Percentiles rank a stretch among this genome's conserved stretches.
Evolutionary conservation across 23 tunicate genomes (phyloP).

Genomic region (Botrylloides violaceus): DNA sequence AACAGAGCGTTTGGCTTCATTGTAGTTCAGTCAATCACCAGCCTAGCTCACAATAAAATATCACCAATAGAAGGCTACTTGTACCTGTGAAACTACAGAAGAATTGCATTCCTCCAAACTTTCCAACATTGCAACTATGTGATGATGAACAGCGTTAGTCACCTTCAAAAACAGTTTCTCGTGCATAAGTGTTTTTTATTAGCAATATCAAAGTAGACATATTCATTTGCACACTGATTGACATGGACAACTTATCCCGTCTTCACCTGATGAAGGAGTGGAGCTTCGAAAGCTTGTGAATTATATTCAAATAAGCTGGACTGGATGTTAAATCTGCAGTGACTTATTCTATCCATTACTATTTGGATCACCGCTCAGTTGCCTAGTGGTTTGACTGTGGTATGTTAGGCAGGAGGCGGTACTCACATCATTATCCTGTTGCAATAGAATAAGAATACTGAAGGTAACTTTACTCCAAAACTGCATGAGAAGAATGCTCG

Average conservation of each 20-base stretch:
- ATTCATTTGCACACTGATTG: not conserved
- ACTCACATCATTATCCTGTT: constrained; percentile 28
- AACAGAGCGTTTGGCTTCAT: not conserved
- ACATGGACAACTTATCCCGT: too few relatives aligned
- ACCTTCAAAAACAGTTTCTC: constrained; percentile 25
- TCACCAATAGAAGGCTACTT: too few relatives aligned
- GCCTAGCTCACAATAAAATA: too few relatives aligned
- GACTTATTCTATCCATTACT: too few relatives aligned
- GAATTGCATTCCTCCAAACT: constrained; percentile 55
- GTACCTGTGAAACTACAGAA: constrained; percentile 40
- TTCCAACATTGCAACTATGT: constrained; percentile 39
- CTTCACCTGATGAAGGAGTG: too few relatives aligned
- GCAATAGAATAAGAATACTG: constrained; percentile 43
- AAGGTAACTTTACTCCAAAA: constrained; percentile 85
- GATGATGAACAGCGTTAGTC: constrained; percentile 33
- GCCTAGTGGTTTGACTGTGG: too few relatives aligned
- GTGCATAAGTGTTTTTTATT: not conserved
- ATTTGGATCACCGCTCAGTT: too few relatives aligned
- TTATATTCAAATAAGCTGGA: too few relatives aligned
- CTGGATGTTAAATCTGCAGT: too few relatives aligned
- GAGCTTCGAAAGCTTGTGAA: too few relatives aligned
- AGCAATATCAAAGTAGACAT: not conserved
- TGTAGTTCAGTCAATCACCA: not conserved
- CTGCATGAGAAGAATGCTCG: constrained; percentile 28
- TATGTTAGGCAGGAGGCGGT: too few relatives aligned